Evolutionary conservation across 2,113 vertebrate genomes (phyloP), one percentile per base, ranked within the genome.

Genomic region (Antigone vipio): DNA sequence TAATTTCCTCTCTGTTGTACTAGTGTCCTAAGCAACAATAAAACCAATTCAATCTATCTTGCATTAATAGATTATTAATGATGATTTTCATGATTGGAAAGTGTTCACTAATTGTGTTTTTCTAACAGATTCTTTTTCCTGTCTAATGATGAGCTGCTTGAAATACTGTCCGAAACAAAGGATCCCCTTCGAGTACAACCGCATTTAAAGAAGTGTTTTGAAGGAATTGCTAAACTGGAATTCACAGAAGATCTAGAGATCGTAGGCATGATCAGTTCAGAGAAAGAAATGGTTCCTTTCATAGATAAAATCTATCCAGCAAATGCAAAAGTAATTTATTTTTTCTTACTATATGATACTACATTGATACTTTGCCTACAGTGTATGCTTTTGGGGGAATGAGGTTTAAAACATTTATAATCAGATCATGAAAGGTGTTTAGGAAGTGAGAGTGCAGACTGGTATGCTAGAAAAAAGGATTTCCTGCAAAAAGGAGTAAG

Each of bases 191-290:
- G 99, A 32, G 99, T 99, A 12, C 99, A 99, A 84, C 99, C 99
- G 4, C 99, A 99, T 89, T 97, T 99, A 71, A 99, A 99, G 97
- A 99, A 99, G 92, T 99, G 99, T 96, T 99, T 99, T 95, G 98
- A 99, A 96, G 99, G 99, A 72, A 99, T 99, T 12, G 98, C 98
- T 71, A 98, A 98, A 79, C 98, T 99, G 88, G 98, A 99, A 42
- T 99, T 99, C 93, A 99, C 97, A 1, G 93, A 98, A 20, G 89
- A 97, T 44, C 49, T 99, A 96, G 98, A 98, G 75, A 99, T 99
- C 17, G 21, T 79, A 13, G 99, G 99, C 89, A 99, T 99, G 98
- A 98, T 99, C 95, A 99, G 99, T 96, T 99, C 99, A 9, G 99
- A 99, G 97, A 98, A 98, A 67, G 99, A 99, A 98, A 89, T 52